A percentile compares a stretch with the other conserved stretches of the same genome.
Conservation (phyloP, 2,888 invertebrate genomes). For the Euproctis similis region DNA sequence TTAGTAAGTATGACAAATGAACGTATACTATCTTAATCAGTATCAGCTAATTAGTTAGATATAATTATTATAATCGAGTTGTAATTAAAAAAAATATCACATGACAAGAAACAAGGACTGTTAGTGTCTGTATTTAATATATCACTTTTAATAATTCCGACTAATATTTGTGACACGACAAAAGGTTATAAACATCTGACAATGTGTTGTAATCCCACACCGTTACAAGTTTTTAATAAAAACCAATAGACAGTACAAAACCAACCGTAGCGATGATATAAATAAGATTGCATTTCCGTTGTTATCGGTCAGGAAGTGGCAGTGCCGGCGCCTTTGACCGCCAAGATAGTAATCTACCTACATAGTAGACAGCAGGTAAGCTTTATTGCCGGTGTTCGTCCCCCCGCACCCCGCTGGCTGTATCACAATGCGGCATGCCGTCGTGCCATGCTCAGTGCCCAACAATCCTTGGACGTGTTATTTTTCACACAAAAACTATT, state of each 20-base stretch:
- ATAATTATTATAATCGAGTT: constrained; percentile 1
- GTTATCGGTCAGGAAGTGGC: constrained; percentile 18
- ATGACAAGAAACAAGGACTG: neutral
- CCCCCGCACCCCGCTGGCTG: constrained; percentile 18
- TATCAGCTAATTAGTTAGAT: neutral
- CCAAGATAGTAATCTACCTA: constrained; percentile 70
- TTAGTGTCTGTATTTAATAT: constrained; percentile 9
- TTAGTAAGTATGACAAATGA: constrained; percentile 1
- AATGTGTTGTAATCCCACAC: constrained; percentile 70
- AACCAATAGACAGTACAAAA: constrained; percentile 7
- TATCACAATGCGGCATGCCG: constrained; percentile 31
- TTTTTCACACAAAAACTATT: constrained; percentile 46
- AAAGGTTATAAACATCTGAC: constrained; percentile 66
- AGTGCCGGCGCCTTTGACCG: constrained; percentile 68
- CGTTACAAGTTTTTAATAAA: constrained; percentile 54
- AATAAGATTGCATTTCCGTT: constrained; percentile 22
- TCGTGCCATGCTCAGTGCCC: too few species aligned
- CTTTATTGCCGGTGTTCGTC: constrained; percentile 46
- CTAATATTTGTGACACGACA: constrained; percentile 59
- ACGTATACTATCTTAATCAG: neutral
- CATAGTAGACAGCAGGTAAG: constrained; percentile 69
- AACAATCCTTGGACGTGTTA: constrained; percentile 37
- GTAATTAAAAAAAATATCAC: constrained; percentile 1
- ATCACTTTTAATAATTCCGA: constrained; percentile 11
- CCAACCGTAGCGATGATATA: constrained; percentile 15